Base-by-base conservation (phyloP, 2,888 invertebrate species). In the Epistrophe eligans region DNA sequence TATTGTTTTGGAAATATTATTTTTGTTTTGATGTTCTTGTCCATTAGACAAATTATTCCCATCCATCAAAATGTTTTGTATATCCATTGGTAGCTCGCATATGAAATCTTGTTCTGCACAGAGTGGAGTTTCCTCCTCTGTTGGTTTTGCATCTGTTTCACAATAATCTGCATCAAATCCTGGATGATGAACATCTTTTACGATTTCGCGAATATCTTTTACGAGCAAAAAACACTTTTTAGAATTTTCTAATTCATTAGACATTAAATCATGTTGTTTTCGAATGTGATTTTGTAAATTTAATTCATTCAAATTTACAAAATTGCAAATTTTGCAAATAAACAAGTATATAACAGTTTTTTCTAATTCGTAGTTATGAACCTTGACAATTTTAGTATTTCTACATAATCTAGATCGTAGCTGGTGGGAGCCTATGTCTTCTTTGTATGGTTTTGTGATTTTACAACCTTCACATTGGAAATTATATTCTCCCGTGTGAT, bases 401-500 rank as follows among this genome's bases (percentile, higher is more conserved):
- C 89, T 82, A 52, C 90, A 90, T 0, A 58, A 45, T 67, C 89
- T 90, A 5, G 89, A 48, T 48, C 89, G 88, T 0, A 66, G 32
- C n/a, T 89, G 88, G 70, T 90, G 90, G 2, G 87, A 88, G 8
- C 85, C 81, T 32, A 90, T 89, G 38, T 90, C 90, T 5, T 84
- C 84, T n/a, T 83, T 84, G 57, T 80, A 90, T 3, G 90, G 90
- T 62, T 89, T 89, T 13, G 81, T 24, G 7, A 90, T 28, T 4
- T 80, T 67, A 62, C 90, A 90, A 3, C 67, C 73, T 32, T 81
- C 74, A 79, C 90, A 90, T 57, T 87, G 84, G 45, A 84, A 90
- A 0, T 89, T 90, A 80, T 89, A 90, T 76, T 90, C 90, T 7
- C 90, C 90, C 0, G 90, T 90, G 71, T 90, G 90, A 1, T 57